Evolutionary conservation across 2,888 invertebrate species (phyloP), one percentile per base, ranked within the genome.

Genomic region (Synanthedon vespiformis): DNA sequence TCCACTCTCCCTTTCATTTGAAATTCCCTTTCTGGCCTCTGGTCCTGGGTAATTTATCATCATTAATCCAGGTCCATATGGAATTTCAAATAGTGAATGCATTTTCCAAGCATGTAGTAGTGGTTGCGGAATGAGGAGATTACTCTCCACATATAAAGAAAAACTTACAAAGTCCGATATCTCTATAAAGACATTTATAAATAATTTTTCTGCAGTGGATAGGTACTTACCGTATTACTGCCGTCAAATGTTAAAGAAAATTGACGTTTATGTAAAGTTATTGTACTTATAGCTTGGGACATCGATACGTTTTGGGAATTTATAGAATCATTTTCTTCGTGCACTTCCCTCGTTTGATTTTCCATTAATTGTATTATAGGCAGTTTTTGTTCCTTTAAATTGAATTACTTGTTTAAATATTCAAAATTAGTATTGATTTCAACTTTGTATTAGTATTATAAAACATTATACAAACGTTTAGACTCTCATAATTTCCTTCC

Each of bases 341-440:
- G 75, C 2, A 79, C 70, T 63, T 82, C 81, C 0, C 72, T 73
- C 1, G 67, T 57, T 54, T 83, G 80, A 12, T 78, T 77, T 55
- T 78, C 74, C 77, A 86, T 80, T 52, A 79, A 40, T 53, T 77
- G 74, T 41, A 86, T 78, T 64, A 85, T 75, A 50, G 73, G 71
- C 27, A 85, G 59, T 51, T 80, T 72, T 55, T 65, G 67, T 54
- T 75, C 76, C 86, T 86, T 52, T 1, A 48, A 48, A 18, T 18
- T 48, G 2, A 13, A 6, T 18, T 48, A 14, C 12, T 14, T 48
- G 22, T 8, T 16, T 16, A 34, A 34, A 34, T 34, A 34, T 34
- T 34, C 34, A 5, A 10, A 34, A 34, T 34, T 34, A 34, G 2
- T 5, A 41, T 5, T 4, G 5, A 41, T 41, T 41, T 41, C 11